These are phyloP conservation scores for Philotrypesis tridentata DNA, from an alignment of 1,140 invertebrate species.

Conservation along the genomic window DNA sequence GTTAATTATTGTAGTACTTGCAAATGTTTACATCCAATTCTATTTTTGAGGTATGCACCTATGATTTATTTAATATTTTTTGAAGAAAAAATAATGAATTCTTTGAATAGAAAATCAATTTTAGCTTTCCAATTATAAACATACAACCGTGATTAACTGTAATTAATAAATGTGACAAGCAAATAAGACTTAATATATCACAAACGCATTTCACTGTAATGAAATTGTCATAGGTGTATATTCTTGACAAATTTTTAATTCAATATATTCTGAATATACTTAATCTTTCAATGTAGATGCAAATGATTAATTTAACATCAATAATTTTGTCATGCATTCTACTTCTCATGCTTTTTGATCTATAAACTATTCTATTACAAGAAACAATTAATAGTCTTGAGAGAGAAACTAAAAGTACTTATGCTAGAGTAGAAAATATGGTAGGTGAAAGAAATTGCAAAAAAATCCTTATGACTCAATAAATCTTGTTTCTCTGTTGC, in stretches of 20 bases:
- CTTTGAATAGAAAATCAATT: background rate
- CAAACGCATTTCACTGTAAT: background rate
- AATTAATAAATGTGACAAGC: too few species aligned
- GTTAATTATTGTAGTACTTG: constrained; percentile 15
- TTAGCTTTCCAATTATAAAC: too few species aligned
- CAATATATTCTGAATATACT: constrained; percentile 7
- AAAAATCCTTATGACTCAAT: constrained; percentile 44
- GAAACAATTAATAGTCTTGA: background rate
- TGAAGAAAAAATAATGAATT: background rate
- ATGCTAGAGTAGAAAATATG: constrained; percentile 18
- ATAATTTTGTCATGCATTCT: constrained; percentile 17
- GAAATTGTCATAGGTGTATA: constrained; percentile 20
- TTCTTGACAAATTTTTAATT: background rate
- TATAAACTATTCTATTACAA: constrained; percentile 6
- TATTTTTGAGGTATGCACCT: constrained; percentile 11
- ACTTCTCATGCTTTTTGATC: constrained; percentile 6
- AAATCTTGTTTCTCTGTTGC: constrained; percentile 66
- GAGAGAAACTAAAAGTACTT: background rate
- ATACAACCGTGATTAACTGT: too few species aligned
- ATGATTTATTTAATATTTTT: background rate
- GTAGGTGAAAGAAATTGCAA: background rate
- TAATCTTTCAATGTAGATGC: constrained; percentile 22
- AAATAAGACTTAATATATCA: background rate
- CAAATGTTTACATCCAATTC: background rate
- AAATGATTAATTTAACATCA: constrained; percentile 10